phyloP scores from a whole-genome alignment of 1,140 invertebrate genomes.

The Dufourea novaeangliae region DNA sequence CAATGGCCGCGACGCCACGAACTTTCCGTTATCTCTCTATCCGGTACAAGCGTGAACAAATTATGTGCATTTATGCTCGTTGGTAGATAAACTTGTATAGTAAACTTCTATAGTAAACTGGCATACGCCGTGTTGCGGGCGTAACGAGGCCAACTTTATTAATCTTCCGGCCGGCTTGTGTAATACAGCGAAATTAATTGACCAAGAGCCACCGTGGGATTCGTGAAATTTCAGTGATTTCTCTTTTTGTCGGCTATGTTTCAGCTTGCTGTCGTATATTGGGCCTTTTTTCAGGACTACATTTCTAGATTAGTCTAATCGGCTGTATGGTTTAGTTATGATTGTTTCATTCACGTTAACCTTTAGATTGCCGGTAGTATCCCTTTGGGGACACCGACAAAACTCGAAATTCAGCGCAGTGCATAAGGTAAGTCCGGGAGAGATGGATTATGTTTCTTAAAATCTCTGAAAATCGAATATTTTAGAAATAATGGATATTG shows the following conservation, averaged over 20 bases:
- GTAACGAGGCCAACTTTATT: constrained; percentile 60
- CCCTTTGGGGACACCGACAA: no score
- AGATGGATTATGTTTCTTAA: no score
- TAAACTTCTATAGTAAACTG: constrained; percentile 52
- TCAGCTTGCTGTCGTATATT: background rate
- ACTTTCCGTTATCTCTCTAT: constrained; percentile 31
- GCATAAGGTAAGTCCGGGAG: no score
- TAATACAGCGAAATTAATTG: constrained; percentile 56
- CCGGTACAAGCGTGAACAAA: constrained; percentile 46
- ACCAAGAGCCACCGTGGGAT: constrained; percentile 6
- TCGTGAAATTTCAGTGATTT: constrained; percentile 16
- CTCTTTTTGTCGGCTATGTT: background rate
- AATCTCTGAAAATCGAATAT: no score
- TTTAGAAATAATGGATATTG: no score
- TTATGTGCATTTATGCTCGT: constrained; percentile 39
- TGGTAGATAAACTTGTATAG: constrained; percentile 48
- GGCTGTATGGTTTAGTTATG: no score
- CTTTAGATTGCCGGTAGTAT: no score
- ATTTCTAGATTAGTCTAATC: background rate
- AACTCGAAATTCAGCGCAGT: no score
- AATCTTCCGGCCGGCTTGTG: constrained; percentile 34
- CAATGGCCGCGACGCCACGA: constrained; percentile 22
- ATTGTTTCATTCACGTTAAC: no score
- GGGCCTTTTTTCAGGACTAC: background rate
- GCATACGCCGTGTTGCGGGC: constrained; percentile 31